Base-by-base conservation (phyloP, 2,113 vertebrate genomes). In the zebrafish (Danio rerio) region DNA sequence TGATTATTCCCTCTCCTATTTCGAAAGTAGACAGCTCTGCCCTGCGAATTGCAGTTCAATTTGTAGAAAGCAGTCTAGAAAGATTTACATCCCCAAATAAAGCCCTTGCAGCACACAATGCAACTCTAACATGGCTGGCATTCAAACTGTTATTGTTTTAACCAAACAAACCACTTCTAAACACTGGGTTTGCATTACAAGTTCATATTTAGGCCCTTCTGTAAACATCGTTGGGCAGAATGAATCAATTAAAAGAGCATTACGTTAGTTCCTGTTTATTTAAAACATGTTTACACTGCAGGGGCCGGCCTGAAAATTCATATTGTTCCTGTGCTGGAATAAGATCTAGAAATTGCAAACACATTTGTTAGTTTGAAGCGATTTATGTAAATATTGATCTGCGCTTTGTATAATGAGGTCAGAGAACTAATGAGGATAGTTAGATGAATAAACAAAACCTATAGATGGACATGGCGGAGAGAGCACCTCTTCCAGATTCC, bases 171-270 rank as follows among this genome's bases (percentile, higher is more conserved):
- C 90, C 91, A 91, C 92, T 94, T 91, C 89, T 94, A 92, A 94
- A 94, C 91, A 93, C 91, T 90, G 90, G 93, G 90, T 88, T 90
- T 89, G 91, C 93, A 89, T 92, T 92, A 91, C 90, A 86, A 93
- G 88, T 90, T 91, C 92, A 92, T 92, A 93, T 93, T 95, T 92
- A 92, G 92, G 88, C 90, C 90, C 89, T 93, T 94, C 91, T 93
- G 91, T 93, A 94, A 94, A 94, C 94, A 94, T 89, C 84, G 47
- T 80, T 87, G 90, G 89, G 89, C 94, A 94, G 93, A 94, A 93
- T 94, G 92, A 95, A 95, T 94, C 93, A 94, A 94, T 95, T 95
- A 94, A 95, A 94, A 93, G 90, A 91, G 92, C 93, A 95, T 95
- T 94, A 93, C 88, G 86, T 91, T 88, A 92, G 92, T 95, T 95